phyloP scores from a whole-genome alignment of 2,888 invertebrate genomes.

The Pinctada fucata region DNA sequence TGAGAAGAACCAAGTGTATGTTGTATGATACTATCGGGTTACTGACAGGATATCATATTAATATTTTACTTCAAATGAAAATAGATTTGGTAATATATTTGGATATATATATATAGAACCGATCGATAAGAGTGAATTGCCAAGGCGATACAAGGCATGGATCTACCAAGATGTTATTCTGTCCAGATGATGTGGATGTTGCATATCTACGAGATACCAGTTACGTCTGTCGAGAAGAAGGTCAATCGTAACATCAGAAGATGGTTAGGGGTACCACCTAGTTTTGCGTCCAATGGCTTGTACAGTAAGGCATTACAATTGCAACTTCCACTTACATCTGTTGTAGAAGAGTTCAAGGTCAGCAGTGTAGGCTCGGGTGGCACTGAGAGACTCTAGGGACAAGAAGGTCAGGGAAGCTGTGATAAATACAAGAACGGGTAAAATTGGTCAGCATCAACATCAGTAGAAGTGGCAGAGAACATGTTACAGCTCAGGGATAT shows the following conservation, averaged over 20 bases:
- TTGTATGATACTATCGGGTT: too few species aligned
- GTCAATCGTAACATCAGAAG: neutral
- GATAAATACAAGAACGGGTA: neutral
- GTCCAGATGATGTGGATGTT: neutral
- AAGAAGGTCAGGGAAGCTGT: neutral
- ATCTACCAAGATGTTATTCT: neutral
- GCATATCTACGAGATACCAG: neutral
- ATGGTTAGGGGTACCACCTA: constrained; percentile 7
- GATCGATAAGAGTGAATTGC: neutral
- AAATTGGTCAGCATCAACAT: constrained; percentile 31
- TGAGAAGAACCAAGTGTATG: too few species aligned
- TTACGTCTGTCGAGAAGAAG: neutral
- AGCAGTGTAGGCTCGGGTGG: neutral
- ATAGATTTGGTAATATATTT: too few species aligned
- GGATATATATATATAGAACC: neutral
- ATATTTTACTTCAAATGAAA: too few species aligned
- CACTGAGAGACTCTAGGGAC: neutral
- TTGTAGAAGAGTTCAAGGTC: neutral
- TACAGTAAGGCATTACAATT: neutral
- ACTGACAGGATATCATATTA: too few species aligned
- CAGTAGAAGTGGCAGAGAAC: constrained; percentile 16
- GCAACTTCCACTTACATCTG: neutral
- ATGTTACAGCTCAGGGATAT: constrained; percentile 11
- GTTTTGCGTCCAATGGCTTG: neutral
- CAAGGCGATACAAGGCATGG: neutral